phyloP scores from a whole-genome alignment of 2,797 vertebrate genomes.

The Artibeus lituratus region DNA sequence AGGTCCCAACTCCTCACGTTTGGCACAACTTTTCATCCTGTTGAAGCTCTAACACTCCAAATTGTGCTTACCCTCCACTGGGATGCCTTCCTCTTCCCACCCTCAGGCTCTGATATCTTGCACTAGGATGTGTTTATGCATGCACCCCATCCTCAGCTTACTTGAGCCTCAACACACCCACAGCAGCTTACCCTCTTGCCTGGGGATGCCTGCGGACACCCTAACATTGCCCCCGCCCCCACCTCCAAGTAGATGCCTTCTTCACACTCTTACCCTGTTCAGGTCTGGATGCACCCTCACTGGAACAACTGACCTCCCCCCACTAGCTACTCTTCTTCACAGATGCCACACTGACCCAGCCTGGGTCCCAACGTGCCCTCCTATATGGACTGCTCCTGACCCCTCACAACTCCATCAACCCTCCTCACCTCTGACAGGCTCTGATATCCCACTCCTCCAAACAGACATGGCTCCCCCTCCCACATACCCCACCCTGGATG shows the following conservation, averaged over 20 bases:
- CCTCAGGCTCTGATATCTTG: not conserved
- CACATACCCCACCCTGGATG: not conserved
- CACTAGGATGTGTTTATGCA: not conserved
- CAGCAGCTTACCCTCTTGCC: not conserved
- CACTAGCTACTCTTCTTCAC: not conserved
- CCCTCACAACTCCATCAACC: not conserved
- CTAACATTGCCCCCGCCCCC: too few species aligned
- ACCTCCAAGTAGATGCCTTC: not conserved
- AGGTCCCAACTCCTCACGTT: not conserved
- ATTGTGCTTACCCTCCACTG: not conserved
- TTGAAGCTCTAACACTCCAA: not conserved
- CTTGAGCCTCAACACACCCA: not conserved
- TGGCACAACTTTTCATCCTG: not conserved
- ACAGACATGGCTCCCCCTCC: not conserved
- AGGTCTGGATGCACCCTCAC: not conserved
- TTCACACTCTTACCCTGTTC: not conserved
- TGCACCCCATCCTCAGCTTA: not conserved
- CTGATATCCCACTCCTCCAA: not conserved
- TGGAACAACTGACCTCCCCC: not conserved
- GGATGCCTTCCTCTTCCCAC: not conserved
- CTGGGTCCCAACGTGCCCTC: not conserved
- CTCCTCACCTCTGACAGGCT: not conserved
- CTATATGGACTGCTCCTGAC: not conserved
- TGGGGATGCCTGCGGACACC: not conserved
- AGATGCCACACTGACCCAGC: not conserved